phyloP scores from a whole-genome alignment of 2,797 vertebrate genomes.

The Brachymystax lenok region DNA sequence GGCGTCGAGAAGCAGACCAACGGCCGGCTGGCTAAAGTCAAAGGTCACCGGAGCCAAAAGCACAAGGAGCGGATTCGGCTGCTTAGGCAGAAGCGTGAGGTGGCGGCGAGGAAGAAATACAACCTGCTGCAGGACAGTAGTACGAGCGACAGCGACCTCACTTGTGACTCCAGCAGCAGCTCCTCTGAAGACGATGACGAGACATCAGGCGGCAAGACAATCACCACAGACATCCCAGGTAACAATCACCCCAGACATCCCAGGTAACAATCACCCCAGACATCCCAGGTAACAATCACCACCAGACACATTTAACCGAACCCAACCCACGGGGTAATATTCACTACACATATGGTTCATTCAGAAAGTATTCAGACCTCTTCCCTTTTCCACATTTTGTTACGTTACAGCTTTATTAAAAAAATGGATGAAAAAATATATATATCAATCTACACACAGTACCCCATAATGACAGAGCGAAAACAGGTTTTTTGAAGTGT shows the following conservation, averaged over 20 bases:
- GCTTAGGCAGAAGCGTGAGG: conserved; percentile 93
- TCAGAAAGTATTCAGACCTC: no score
- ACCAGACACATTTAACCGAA: no score
- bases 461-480: no score
- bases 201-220: conserved; percentile 95
- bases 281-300: background rate
- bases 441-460: no score
- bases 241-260: conserved; percentile 57
- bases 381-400: no score
- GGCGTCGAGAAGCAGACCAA: conserved; percentile 88
- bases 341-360: no score
- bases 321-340: no score
- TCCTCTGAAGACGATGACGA: conserved; percentile 87
- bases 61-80: conserved; percentile 97
- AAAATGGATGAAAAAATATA: no score
- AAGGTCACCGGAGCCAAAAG: conserved; percentile 94
- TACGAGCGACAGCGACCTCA: conserved; percentile 98
- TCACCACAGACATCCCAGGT: conserved; percentile 98
- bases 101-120: conserved; percentile 94
- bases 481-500: no score
- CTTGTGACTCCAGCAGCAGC: conserved; percentile 88
- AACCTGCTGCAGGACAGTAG: conserved; percentile 99
- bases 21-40: conserved; percentile 85
- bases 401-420: no score
- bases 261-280: conserved; percentile 4